Conservation (phyloP, 2,113 vertebrate genomes). For the Hystrix cristata region DNA sequence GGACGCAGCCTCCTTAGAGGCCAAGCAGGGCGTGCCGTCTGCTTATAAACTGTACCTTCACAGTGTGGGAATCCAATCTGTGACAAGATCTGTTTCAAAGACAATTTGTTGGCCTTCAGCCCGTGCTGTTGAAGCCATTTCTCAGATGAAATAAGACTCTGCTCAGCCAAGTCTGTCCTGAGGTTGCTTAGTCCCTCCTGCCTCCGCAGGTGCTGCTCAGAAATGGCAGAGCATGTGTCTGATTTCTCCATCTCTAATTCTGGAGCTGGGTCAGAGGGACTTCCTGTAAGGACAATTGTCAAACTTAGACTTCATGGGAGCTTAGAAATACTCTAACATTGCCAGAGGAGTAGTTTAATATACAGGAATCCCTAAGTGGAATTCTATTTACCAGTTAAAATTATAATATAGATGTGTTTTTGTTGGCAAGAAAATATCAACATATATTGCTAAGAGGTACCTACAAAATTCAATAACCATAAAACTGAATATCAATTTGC, state of each 20-base stretch:
- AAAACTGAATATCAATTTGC: neutral
- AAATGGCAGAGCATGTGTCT: neutral
- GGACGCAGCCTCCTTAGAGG: neutral
- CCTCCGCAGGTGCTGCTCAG: constrained; percentile 57
- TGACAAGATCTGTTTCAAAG: constrained; percentile 89
- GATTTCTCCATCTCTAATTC: constrained; percentile 54
- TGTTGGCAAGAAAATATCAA: neutral
- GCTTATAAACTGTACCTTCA: constrained; percentile 86
- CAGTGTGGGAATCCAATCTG: constrained; percentile 90
- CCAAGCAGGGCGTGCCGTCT: neutral
- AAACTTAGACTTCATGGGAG: constrained; percentile 1
- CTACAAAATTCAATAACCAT: constrained; percentile 23
- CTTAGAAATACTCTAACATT: neutral
- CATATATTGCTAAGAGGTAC: neutral
- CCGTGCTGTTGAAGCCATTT: constrained; percentile 90
- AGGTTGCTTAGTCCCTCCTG: neutral
- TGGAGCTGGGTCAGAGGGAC: constrained; percentile 65
- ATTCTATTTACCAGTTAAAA: constrained; percentile 36
- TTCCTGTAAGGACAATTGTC: constrained; percentile 68
- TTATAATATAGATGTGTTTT: neutral
- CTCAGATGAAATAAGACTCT: constrained; percentile 88
- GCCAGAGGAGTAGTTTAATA: neutral
- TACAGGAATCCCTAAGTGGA: neutral
- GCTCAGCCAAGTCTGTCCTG: constrained; percentile 70
- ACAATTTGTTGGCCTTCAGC: constrained; percentile 89